Evolutionary conservation across 2,797 vertebrate species (phyloP), one percentile per base, ranked within the genome.

Genomic region (Crenuchus spilurus): DNA sequence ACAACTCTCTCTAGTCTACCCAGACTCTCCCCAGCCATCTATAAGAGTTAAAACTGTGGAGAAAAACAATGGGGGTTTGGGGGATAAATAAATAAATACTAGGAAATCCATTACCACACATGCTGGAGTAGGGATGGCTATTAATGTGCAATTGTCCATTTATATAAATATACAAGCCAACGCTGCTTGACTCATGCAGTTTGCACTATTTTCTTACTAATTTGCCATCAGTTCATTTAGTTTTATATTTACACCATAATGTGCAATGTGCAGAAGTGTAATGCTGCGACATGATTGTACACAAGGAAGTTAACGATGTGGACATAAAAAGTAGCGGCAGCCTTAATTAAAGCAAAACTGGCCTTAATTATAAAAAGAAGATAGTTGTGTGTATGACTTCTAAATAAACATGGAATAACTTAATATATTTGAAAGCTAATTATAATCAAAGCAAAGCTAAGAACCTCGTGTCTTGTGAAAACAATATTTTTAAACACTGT

Each of bases 381-480:
- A 52, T n/a, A 46, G 66, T 55, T 42, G 46, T n/a, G 58, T 26
- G 39, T 44, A n/a, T 41, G 57, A 41, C 69, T 30, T 33, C 13
- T 54, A 66, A 66, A 65, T 62, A 54, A 49, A 62, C 48, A 57
- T 44, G 28, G 2, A 49, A 69, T 41, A 70, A 20, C 44, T 31
- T 5, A 51, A 58, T 6, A 52, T 9, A 65, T 61, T 44, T 39
- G 10, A 8, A 35, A 52, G 44, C 61, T 55, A 64, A 67, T 48
- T 51, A 42, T 51, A 64, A 62, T 65, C 46, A 46, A 52, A 52
- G 44, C 28, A 52, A 28, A 13, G 30, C 54, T 3, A 39, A 22
- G 35, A 52, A 64, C 35, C 41, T 52, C 1, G 55, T 8, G 14
- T 18, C 44, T 51, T 31, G 6, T 14, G 8, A 70, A 58, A 26